phyloP scores from a whole-genome alignment of 2,888 invertebrate genomes.

The Dromius quadrimaculatus region DNA sequence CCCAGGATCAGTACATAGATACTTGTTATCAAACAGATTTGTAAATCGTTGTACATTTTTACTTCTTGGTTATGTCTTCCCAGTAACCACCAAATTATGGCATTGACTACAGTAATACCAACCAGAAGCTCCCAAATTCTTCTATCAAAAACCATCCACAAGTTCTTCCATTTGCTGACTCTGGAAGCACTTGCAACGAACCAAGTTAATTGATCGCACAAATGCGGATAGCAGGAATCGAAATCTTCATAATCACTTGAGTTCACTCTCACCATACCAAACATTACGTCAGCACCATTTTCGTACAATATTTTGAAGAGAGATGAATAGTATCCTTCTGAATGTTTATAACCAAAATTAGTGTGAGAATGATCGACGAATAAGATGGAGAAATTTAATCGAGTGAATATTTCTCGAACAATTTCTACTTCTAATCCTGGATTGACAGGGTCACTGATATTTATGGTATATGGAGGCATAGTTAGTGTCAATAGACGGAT shows the following conservation, averaged over 20 bases:
- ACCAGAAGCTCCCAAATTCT: slow-evolving; percentile 68
- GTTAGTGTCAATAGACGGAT: slow-evolving; percentile 52
- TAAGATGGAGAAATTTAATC: slow-evolving; percentile 54
- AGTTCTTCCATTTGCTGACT: slow-evolving; percentile 68
- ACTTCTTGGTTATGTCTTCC: slow-evolving; percentile 24
- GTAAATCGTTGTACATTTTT: slow-evolving; percentile 24
- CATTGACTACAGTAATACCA: slow-evolving; percentile 59
- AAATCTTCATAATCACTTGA: slow-evolving; percentile 71
- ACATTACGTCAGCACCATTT: slow-evolving; percentile 67
- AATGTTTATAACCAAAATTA: slow-evolving; percentile 67
- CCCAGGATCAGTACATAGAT: slow-evolving; percentile 66
- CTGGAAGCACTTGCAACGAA: slow-evolving; percentile 68
- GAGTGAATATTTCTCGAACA: slow-evolving; percentile 51
- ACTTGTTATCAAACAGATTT: slow-evolving; percentile 47
- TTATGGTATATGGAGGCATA: slow-evolving; percentile 55
- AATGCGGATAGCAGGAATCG: slow-evolving; percentile 69
- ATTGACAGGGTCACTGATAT: slow-evolving; percentile 46
- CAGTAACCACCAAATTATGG: slow-evolving; percentile 51
- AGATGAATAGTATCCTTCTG: slow-evolving; percentile 67
- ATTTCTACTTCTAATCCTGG: slow-evolving; percentile 57
- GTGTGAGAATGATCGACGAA: slow-evolving; percentile 48
- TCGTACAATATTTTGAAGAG: slow-evolving; percentile 66
- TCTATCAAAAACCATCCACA: slow-evolving; percentile 67
- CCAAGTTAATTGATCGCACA: slow-evolving; percentile 72
- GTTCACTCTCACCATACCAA: slow-evolving; percentile 73